Base-by-base conservation (phyloP, 2,113 vertebrate genomes). In the Lota lota region DNA sequence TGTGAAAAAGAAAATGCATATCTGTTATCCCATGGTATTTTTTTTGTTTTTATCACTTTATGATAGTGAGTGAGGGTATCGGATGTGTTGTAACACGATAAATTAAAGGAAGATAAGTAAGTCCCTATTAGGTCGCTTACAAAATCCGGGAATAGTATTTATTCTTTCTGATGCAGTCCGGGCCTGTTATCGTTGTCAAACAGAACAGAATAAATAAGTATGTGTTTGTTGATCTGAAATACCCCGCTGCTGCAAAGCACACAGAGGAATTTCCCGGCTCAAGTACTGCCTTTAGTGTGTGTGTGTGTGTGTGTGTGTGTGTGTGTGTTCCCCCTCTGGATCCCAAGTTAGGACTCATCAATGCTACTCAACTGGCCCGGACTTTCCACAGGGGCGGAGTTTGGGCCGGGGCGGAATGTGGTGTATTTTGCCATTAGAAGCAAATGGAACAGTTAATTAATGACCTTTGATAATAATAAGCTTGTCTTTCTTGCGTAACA, bases 321-420 rank as follows among this genome's bases (percentile, higher is more conserved):
- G 75, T 77, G 62, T 11, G 54, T 78, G 51, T 70, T 75, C n/a
- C 69, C 60, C 68, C 68, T 79, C 62, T 74, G n/a, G 79, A 84
- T 89, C 85, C 87, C 40, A 47, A 47, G 40, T 47, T 47, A 47
- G 28, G 51, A 60, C 70, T 80, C 83, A 84, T 87, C 82, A 79
- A 58, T 76, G 82, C 78, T 70, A 62, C 78, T 86, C 81, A 82
- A 75, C 76, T 81, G 80, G 87, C 92, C 81, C 87, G 95, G 95
- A 97, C 94, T 98, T 97, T 97, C 96, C 96, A 92, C 72, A 86
- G 90, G 87, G 94, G 94, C 72, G 92, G 92, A 92, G 91, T 76
- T 85, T 63, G 86, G 77, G 82, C 33, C 85, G 73, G n/a, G 84
- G 77, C 90, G 93, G 94, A 95, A 94, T 94, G 90, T 85, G 79